phyloP scores from a whole-genome alignment of 23 tunicate genomes.

The Pegea sp. region DNA sequence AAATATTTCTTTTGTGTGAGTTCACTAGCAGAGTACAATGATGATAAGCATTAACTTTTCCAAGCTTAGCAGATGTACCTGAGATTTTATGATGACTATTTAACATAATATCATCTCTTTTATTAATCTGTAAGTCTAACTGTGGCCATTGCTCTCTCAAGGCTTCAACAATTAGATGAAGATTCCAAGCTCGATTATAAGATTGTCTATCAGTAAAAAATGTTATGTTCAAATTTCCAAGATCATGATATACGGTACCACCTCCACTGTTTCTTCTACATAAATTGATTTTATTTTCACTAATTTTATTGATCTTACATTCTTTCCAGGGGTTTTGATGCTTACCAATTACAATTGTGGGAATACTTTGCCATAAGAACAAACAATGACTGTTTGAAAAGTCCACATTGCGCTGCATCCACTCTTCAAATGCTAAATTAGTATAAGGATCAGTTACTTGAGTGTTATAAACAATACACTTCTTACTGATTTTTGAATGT shows the following conservation, averaged over 20 bases:
- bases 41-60: conserved; percentile 33
- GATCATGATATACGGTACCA: conserved; percentile 85
- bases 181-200: conserved; percentile 32
- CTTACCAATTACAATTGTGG: conserved; percentile 61
- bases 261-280: conserved; percentile 78
- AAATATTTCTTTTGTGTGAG: conserved; percentile 16
- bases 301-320: conserved; percentile 12
- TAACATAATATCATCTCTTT: conserved; percentile 57
- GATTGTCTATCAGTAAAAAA: conserved; percentile 27
- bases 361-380: conserved; percentile 60
- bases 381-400: conserved; percentile 21
- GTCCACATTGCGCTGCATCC: conserved; percentile 57
- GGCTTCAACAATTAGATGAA: conserved; percentile 23
- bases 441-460: conserved; percentile 22
- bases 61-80: conserved; percentile 67
- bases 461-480: conserved; percentile 41
- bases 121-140: conserved; percentile 21
- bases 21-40: conserved; percentile 64
- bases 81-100: conserved; percentile 43
- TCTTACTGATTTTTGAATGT: conserved; percentile 1
- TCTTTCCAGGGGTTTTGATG: conserved; percentile 92
- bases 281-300: conserved; percentile 8
- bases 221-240: conserved; percentile 63
- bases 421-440: conserved; percentile 74
- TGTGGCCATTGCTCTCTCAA: conserved; percentile 18